These are phyloP conservation scores for Sinotaia quadrata DNA, from an alignment of 2,888 invertebrate species.

Conservation along the genomic window DNA sequence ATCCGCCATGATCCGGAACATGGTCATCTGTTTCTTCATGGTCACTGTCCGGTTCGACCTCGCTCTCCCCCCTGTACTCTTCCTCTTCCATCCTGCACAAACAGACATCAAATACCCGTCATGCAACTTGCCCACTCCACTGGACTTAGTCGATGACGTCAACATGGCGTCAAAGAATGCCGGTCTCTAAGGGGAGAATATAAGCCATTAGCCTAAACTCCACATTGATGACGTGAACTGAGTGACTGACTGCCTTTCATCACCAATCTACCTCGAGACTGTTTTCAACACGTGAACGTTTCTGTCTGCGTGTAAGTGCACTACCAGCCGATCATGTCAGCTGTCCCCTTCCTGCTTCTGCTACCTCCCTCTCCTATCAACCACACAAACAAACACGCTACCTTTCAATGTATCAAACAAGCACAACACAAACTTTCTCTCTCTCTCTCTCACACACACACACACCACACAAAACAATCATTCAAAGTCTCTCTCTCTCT, in stretches of 20 bases:
- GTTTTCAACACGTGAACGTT: too few species aligned
- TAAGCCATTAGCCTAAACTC: too few species aligned
- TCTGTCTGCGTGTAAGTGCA: too few species aligned
- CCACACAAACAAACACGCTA: neutral
- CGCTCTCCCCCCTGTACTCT: constrained; percentile 54
- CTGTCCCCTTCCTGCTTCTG: neutral
- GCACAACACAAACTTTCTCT: neutral
- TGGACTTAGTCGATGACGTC: neutral
- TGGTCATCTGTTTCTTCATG: constrained; percentile 58
- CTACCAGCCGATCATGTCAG: too few species aligned
- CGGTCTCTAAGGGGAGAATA: too few species aligned
- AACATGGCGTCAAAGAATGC: neutral
- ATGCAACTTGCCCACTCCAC: neutral
- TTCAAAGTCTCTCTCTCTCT: too few species aligned
- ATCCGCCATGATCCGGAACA: constrained; percentile 24
- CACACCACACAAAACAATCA: too few species aligned
- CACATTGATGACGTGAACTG: too few species aligned
- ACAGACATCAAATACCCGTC: constrained; percentile 29
- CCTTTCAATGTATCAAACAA: too few species aligned
- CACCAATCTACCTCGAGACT: too few species aligned
- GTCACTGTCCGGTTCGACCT: constrained; percentile 71
- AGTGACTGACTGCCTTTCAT: too few species aligned
- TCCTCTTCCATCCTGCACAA: constrained; percentile 61
- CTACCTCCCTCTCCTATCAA: neutral
- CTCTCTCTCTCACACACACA: neutral